Conservation (phyloP, 1,140 invertebrate species). For the Forficula auricularia region DNA sequence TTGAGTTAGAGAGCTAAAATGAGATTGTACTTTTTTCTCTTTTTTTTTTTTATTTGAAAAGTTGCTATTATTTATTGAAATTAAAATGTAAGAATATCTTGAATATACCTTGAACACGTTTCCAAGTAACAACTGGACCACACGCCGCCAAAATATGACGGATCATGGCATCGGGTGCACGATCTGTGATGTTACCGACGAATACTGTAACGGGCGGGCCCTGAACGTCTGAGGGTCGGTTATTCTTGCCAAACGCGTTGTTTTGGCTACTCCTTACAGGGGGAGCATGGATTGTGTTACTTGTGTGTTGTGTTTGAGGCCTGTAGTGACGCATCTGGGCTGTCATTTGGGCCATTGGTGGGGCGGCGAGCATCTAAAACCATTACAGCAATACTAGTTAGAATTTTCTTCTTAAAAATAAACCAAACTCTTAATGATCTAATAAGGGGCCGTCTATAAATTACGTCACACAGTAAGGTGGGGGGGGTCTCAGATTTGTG, state of each 20-base stretch:
- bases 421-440: no score
- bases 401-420: background rate
- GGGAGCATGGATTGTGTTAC: background rate
- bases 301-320: constrained; percentile 7
- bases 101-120: constrained; percentile 69
- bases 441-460: no score
- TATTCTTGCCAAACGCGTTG: no score
- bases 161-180: constrained; percentile 87
- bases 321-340: constrained; percentile 14
- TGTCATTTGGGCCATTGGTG: constrained; percentile 16
- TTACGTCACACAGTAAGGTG: no score
- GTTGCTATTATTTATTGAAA: no score
- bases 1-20: no score
- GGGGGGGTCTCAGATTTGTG: no score
- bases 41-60: no score
- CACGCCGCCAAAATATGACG: constrained; percentile 76
- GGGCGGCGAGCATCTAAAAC: constrained; percentile 14
- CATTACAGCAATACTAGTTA: no score
- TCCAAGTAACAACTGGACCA: constrained; percentile 91
- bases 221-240: no score
- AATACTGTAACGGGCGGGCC: constrained; percentile 93
- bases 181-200: constrained; percentile 93
- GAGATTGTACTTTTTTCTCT: no score
- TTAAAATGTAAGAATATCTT: constrained; percentile 12
- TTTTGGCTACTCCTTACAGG: constrained; percentile 2